A percentile compares a stretch with the other conserved stretches of the same genome.
These are phyloP conservation scores for Penaeus japonicus DNA, from an alignment of 1,140 invertebrate genomes.

Conservation along the genomic window DNA sequence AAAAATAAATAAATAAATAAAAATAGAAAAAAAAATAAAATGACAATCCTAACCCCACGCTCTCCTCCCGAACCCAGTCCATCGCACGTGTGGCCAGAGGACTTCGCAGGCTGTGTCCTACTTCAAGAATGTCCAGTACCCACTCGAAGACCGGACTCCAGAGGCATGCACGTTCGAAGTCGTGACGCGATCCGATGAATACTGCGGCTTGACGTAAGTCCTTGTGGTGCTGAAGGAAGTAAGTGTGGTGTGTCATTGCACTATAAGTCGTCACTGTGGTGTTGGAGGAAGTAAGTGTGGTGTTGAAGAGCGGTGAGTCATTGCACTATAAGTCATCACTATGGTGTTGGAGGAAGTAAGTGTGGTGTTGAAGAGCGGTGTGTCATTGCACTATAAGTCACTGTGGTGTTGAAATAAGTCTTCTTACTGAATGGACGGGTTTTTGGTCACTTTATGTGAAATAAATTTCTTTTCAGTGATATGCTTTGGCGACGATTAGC, in stretches of 20 bases:
- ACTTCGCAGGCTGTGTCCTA: conserved; percentile 49
- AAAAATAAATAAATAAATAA: too few relatives aligned
- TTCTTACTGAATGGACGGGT: too few relatives aligned
- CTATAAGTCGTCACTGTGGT: not conserved
- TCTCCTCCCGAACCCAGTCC: not conserved
- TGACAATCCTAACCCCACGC: not conserved
- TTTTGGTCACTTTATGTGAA: too few relatives aligned
- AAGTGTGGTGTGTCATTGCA: not conserved
- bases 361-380: not conserved
- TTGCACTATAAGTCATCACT: not conserved
- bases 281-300: not conserved
- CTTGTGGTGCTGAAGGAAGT: not conserved
- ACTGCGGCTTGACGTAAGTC: conserved; percentile 45
- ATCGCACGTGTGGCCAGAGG: conserved; percentile 39
- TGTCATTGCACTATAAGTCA: not conserved
- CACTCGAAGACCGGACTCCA: not conserved
- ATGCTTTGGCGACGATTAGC: too few relatives aligned
- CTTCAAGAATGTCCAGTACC: conserved; percentile 46
- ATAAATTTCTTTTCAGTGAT: too few relatives aligned
- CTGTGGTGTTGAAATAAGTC: not conserved
- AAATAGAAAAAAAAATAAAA: too few relatives aligned
- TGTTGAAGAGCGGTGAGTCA: too few relatives aligned
- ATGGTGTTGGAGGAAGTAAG: not conserved
- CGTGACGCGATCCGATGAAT: conserved; percentile 44
- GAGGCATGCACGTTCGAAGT: conserved; percentile 43